phyloP scores from a whole-genome alignment of 2,113 vertebrate species.

The Laticauda laticaudata region DNA sequence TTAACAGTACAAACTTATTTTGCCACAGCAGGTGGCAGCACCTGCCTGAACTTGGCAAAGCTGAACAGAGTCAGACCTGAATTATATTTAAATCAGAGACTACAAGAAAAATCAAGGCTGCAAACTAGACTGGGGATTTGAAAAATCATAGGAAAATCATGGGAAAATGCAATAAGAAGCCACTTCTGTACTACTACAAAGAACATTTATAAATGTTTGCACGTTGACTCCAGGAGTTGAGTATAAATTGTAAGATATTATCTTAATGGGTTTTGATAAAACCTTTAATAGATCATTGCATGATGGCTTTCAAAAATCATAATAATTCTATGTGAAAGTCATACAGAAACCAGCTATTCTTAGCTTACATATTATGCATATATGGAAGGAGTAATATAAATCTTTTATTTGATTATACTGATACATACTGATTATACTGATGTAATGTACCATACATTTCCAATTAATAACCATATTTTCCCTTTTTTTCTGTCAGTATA shows the following conservation, averaged over 20 bases:
- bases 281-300: not conserved
- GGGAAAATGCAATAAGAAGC: not conserved
- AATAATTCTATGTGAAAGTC: not conserved
- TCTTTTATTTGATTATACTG: not conserved
- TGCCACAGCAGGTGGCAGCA: not conserved
- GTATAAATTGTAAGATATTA: not conserved
- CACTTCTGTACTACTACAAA: not conserved
- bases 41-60: not conserved
- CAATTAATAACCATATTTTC: not conserved
- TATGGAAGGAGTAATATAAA: not conserved
- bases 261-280: not conserved
- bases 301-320: not conserved
- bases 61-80: not conserved
- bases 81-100: not conserved
- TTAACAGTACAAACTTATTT: not conserved
- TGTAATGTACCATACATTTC: not conserved
- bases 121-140: not conserved
- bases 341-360: not conserved
- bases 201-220: not conserved
- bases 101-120: not conserved
- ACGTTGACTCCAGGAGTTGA: not conserved
- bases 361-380: not conserved
- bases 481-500: not conserved
- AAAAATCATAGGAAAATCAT: not conserved
- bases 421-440: not conserved